phyloP scores from a whole-genome alignment of 2,888 invertebrate species.

The Mesochorus sp. region DNA sequence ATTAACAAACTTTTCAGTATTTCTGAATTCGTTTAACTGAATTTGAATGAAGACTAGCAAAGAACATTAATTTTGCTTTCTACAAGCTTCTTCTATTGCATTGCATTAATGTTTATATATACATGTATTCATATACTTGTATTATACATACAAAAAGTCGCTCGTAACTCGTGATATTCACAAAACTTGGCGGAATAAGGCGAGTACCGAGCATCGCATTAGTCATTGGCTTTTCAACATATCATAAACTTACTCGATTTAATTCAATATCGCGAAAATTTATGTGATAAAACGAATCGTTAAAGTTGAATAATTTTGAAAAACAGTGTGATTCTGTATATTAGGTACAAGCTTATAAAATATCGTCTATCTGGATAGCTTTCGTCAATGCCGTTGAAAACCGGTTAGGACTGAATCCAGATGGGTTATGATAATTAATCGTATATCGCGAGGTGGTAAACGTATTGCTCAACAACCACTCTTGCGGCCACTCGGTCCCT shows the following conservation, averaged over 20 bases:
- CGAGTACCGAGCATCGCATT: constrained; percentile 36
- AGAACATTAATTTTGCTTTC: constrained; percentile 51
- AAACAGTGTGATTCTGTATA: neutral
- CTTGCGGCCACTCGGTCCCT: constrained; percentile 21
- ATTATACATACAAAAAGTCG: neutral
- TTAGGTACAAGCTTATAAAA: neutral
- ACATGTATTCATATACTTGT: too few species aligned
- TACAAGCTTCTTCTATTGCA: constrained; percentile 28
- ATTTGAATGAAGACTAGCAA: constrained; percentile 60
- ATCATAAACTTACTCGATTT: constrained; percentile 46
- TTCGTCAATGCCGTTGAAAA: constrained; percentile 38
- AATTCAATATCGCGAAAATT: constrained; percentile 39
- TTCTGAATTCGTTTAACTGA: constrained; percentile 57
- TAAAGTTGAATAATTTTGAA: constrained; percentile 7
- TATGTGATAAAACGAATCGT: constrained; percentile 30
- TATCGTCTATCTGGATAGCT: constrained; percentile 8
- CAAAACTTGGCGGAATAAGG: constrained; percentile 32
- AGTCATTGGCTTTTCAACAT: constrained; percentile 48
- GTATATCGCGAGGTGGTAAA: constrained; percentile 47
- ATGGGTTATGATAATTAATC: constrained; percentile 61
- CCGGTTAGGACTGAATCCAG: constrained; percentile 48
- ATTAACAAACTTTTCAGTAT: constrained; percentile 59
- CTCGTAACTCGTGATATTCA: constrained; percentile 9
- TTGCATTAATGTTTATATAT: neutral
- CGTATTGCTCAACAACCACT: constrained; percentile 56